These are phyloP conservation scores for Machimus atricapillus DNA, from an alignment of 2,888 invertebrate genomes.

Conservation along the genomic window DNA sequence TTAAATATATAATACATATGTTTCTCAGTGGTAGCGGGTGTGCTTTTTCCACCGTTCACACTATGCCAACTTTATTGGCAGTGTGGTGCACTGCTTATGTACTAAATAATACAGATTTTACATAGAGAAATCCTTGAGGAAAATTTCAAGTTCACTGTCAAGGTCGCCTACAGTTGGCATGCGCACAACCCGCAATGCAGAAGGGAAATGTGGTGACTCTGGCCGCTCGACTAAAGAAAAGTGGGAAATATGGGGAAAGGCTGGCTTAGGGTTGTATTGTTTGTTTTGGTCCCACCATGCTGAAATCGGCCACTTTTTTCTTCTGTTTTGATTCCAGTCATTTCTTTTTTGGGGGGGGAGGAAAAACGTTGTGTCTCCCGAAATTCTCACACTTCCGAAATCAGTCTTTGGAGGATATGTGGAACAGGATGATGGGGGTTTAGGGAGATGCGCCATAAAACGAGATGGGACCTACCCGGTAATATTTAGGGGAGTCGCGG, in stretches of 20 bases:
- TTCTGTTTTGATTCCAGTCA: slow-evolving; percentile 17
- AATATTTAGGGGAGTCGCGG: neutral
- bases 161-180: slow-evolving; percentile 75
- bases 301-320: neutral
- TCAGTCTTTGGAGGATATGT: neutral
- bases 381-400: neutral
- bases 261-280: neutral
- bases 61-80: neutral
- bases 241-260: neutral
- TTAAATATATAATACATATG: too few relatives aligned
- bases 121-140: slow-evolving; percentile 40
- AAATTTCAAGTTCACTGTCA: slow-evolving; percentile 81
- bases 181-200: slow-evolving; percentile 74
- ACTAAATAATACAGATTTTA: neutral
- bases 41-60: neutral
- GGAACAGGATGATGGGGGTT: neutral
- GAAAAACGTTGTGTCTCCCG: neutral
- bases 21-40: neutral
- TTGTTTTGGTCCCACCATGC: slow-evolving; percentile 31
- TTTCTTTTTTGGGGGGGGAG: neutral
- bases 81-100: neutral
- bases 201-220: slow-evolving; percentile 59
- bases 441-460: neutral
- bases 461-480: neutral
- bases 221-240: neutral